Percentiles rank a stretch among this genome's conserved stretches.
Conservation (phyloP, 2,113 vertebrate genomes). For the Vulpes vulpes region DNA sequence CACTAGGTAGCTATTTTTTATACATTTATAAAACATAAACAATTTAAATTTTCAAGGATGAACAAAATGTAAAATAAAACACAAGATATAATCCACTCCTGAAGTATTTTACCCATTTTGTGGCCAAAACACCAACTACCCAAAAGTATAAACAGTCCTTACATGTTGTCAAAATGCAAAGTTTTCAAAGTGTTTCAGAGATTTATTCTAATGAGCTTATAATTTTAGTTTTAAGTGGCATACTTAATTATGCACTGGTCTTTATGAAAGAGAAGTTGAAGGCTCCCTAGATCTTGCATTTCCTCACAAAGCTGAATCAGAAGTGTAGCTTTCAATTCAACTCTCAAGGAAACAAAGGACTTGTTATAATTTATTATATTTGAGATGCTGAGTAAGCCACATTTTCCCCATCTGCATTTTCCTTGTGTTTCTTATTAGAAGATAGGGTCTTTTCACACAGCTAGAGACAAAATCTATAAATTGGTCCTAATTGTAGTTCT, state of each 20-base stretch:
- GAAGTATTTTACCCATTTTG: not conserved
- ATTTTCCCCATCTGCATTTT: not conserved
- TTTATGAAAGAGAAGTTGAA: not conserved
- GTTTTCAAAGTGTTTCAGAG: not conserved
- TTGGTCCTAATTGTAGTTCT: not conserved
- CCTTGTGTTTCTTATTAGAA: not conserved
- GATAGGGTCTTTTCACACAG: not conserved
- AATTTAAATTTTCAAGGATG: constrained; percentile 35
- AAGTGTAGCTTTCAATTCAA: not conserved
- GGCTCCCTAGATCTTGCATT: not conserved
- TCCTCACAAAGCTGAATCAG: not conserved
- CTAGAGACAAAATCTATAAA: not conserved
- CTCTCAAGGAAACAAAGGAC: not conserved
- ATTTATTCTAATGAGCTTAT: not conserved
- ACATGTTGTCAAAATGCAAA: not conserved
- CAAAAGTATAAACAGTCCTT: not conserved
- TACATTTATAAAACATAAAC: not conserved
- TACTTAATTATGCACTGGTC: not conserved
- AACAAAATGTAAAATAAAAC: constrained; percentile 33
- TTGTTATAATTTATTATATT: not conserved
- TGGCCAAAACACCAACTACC: constrained; percentile 7
- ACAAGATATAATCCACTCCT: not conserved
- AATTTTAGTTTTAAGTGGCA: not conserved
- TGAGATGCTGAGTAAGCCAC: not conserved
- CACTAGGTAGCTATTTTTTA: not conserved